These are phyloP conservation scores for Vireo altiloquus DNA, from an alignment of 2,113 vertebrate species.

Conservation along the genomic window DNA sequence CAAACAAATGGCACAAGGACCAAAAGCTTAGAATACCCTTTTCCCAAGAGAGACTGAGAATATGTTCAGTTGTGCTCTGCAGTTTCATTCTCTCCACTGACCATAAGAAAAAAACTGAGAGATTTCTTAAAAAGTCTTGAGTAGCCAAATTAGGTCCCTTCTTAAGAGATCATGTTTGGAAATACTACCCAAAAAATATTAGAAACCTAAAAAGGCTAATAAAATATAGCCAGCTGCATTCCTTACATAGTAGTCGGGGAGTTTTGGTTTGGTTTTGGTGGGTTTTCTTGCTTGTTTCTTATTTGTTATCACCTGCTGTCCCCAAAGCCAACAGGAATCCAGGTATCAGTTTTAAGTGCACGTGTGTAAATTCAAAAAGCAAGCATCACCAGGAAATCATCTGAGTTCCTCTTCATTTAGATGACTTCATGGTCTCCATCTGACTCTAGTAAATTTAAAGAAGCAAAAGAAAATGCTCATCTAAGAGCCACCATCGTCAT, in stretches of 20 bases:
- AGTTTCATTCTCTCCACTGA: background rate
- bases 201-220: background rate
- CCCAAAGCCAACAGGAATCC: background rate
- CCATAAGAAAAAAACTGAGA: background rate
- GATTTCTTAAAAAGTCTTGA: background rate
- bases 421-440: background rate
- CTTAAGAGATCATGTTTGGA: background rate
- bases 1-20: background rate
- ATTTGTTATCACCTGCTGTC: background rate
- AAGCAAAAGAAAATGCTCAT: background rate
- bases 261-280: fast-evolving
- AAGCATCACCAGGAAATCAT: background rate
- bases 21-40: background rate
- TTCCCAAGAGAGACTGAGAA: background rate
- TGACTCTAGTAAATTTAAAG: background rate
- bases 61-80: background rate
- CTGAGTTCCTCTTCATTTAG: background rate
- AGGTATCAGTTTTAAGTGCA: background rate
- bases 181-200: background rate
- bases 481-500: background rate
- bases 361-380: background rate
- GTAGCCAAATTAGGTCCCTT: background rate
- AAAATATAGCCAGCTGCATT: background rate
- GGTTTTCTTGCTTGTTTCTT: background rate
- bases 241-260: background rate